A percentile compares a stretch with the other conserved stretches of the same genome.
phyloP scores from a whole-genome alignment of 1,140 invertebrate species.

The Pristionchus pacificus region DNA sequence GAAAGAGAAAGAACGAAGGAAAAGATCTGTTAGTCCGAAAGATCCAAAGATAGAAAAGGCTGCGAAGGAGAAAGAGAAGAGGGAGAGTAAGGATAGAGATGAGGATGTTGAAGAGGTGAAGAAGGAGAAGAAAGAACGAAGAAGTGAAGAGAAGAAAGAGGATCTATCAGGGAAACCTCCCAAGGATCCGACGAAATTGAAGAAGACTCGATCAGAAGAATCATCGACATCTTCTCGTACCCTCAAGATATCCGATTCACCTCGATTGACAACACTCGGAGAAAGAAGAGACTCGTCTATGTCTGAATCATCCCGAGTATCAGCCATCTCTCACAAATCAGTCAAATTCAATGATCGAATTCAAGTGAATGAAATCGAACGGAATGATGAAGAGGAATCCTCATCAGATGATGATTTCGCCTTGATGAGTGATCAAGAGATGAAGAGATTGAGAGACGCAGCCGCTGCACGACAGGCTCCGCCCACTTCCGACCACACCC shows the following conservation, averaged over 20 bases:
- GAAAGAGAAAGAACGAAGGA: slow-evolving; percentile 19
- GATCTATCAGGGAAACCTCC: not conserved
- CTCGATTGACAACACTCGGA: slow-evolving; percentile 2
- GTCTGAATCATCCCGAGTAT: slow-evolving; percentile 22
- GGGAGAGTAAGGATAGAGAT: slow-evolving; percentile 18
- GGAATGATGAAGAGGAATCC: slow-evolving; percentile 15
- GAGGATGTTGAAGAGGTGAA: slow-evolving; percentile 12
- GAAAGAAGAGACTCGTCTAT: slow-evolving; percentile 27
- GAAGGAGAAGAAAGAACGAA: slow-evolving; percentile 8
- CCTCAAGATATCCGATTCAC: too few species aligned
- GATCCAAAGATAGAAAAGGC: slow-evolving; percentile 14
- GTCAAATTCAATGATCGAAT: slow-evolving; percentile 39
- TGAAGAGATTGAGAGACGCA: slow-evolving; percentile 17
- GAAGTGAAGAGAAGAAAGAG: slow-evolving; percentile 10
- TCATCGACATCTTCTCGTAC: too few species aligned
- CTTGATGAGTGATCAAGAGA: slow-evolving; percentile 32
- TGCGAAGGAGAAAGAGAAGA: slow-evolving; percentile 18
- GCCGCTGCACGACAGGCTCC: slow-evolving; percentile 4
- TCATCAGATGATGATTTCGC: slow-evolving; percentile 26
- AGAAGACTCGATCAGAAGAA: slow-evolving; percentile 1
- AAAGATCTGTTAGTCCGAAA: not conserved
- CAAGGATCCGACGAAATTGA: not conserved
- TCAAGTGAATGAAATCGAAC: slow-evolving; percentile 36
- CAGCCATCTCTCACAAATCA: slow-evolving; percentile 24
- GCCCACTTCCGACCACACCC: not conserved